Evolutionary conservation across 2,888 invertebrate species (phyloP).

Genomic region (Barypeithes pellucidus): DNA sequence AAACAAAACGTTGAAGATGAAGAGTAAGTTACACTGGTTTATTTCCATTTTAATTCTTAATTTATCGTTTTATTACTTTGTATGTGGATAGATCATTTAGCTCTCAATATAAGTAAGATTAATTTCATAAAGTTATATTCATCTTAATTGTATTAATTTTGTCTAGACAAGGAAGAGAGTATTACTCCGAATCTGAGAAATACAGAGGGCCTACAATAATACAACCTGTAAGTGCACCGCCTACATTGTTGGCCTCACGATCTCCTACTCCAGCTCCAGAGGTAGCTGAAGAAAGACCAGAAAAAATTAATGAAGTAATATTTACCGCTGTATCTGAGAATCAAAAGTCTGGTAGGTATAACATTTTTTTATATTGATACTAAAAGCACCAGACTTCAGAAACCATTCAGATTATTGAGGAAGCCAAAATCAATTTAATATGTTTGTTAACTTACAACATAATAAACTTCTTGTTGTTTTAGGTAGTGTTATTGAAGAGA

Average conservation of each 20-base stretch:
- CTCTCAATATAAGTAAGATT: no score
- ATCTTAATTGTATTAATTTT: not conserved
- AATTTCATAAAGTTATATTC: no score
- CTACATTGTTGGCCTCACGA: constrained; percentile 9
- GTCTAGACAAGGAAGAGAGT: constrained; percentile 3
- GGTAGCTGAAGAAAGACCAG: constrained; percentile 2
- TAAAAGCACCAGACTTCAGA: no score
- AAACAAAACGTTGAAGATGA: constrained; percentile 41
- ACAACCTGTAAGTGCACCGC: not conserved
- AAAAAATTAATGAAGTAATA: constrained; percentile 10
- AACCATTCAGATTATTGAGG: no score
- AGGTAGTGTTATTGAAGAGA: constrained; percentile 54
- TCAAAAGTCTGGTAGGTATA: constrained; percentile 30
- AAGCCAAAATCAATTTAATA: no score
- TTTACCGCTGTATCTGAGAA: constrained; percentile 30
- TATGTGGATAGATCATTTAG: not conserved
- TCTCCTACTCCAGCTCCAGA: constrained; percentile 24
- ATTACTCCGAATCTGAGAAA: constrained; percentile 27
- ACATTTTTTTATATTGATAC: not conserved
- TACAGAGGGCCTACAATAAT: constrained; percentile 1
- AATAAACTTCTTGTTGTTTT: constrained; percentile 25
- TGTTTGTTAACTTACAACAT: not conserved
- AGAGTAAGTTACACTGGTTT: constrained; percentile 30
- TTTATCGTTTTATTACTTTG: not conserved
- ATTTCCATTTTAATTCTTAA: not conserved